Percentiles rank a stretch among this genome's conserved stretches.
These are phyloP conservation scores for Cataglyphis livida DNA, from an alignment of 2,888 invertebrate genomes.

Conservation along the genomic window DNA sequence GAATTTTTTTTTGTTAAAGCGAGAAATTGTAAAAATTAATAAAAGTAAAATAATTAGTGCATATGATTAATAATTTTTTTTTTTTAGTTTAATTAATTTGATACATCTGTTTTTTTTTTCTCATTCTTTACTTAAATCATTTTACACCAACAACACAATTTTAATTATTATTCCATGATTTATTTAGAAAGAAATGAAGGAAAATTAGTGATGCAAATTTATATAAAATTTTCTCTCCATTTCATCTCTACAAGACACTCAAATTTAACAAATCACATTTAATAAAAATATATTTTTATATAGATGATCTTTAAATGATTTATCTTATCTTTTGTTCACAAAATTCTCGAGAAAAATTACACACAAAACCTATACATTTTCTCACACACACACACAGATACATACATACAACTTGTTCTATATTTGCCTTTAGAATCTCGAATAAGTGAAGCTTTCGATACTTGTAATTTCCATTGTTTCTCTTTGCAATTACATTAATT, in stretches of 20 bases:
- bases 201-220: not conserved
- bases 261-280: not conserved
- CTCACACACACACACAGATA: no score
- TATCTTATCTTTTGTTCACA: constrained; percentile 26
- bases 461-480: not conserved
- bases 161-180: not conserved
- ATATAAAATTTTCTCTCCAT: not conserved
- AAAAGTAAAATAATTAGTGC: no score
- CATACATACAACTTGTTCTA: not conserved
- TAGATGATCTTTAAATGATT: not conserved
- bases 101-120: not conserved
- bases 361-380: not conserved
- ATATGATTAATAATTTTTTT: not conserved
- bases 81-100: not conserved
- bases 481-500: constrained; percentile 37
- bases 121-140: not conserved
- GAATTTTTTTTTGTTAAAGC: no score
- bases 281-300: not conserved
- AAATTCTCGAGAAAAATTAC: not conserved
- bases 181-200: not conserved
- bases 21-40: no score
- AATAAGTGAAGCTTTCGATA: constrained; percentile 5
- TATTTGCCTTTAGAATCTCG: not conserved
- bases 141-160: not conserved
- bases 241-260: not conserved